Percentiles rank a stretch among this genome's conserved stretches.
Evolutionary conservation across 2,113 vertebrate genomes (phyloP).

Genomic region (Sebastes schlegelii): DNA sequence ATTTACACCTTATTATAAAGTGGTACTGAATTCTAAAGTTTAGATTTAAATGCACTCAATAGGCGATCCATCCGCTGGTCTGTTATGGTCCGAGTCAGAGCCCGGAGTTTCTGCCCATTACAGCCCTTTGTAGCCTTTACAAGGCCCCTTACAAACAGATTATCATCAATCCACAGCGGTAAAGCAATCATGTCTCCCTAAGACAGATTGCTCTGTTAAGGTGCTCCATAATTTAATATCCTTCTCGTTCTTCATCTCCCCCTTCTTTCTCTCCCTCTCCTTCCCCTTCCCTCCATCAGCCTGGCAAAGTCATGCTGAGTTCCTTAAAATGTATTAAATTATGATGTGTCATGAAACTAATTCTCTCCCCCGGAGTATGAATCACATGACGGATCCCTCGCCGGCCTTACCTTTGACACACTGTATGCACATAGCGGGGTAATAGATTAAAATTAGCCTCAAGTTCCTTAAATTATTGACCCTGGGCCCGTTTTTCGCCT

Average conservation of each 20-base stretch:
- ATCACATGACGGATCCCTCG: constrained; percentile 81
- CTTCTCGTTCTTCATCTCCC: constrained; percentile 71
- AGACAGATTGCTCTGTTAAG: constrained; percentile 83
- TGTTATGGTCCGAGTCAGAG: constrained; percentile 22
- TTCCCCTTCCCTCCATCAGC: constrained; percentile 43
- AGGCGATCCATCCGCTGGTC: constrained; percentile 13
- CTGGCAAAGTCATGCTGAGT: constrained; percentile 76
- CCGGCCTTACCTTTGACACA: constrained; percentile 80
- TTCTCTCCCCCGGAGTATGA: constrained; percentile 75
- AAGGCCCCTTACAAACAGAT: constrained; percentile 76
- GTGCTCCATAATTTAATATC: constrained; percentile 85
- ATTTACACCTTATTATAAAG: not conserved
- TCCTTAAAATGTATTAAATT: constrained; percentile 85
- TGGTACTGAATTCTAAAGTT: not conserved
- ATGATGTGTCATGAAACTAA: constrained; percentile 83
- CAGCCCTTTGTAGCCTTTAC: constrained; percentile 56
- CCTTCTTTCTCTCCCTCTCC: not conserved
- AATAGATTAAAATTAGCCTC: constrained; percentile 84
- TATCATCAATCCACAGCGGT: constrained; percentile 77
- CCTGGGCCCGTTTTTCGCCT: constrained; percentile 57
- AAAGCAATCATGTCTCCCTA: constrained; percentile 76
- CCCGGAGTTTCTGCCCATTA: constrained; percentile 25
- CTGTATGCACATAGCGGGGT: constrained; percentile 76
- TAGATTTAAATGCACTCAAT: not conserved
- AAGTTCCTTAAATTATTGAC: constrained; percentile 83